phyloP scores from a whole-genome alignment of 2,797 vertebrate species.

The Meda fulgida region DNA sequence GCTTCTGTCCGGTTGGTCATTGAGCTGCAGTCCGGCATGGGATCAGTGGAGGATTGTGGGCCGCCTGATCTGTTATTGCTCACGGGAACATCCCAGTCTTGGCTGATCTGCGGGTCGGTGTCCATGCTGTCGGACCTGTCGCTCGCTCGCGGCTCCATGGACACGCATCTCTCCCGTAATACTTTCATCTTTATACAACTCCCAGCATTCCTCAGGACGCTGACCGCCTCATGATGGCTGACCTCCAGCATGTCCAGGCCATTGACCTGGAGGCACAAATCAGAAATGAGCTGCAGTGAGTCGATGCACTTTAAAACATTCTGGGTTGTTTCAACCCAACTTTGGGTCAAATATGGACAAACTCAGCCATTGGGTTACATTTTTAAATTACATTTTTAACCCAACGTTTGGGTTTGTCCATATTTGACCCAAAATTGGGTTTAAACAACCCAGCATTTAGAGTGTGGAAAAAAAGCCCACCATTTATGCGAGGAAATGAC shows the following conservation, averaged over 20 bases:
- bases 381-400: too few species aligned
- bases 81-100: constrained; percentile 47
- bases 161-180: constrained; percentile 67
- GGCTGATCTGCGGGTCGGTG: background rate
- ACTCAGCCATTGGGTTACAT: too few species aligned
- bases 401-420: too few species aligned
- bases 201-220: constrained; percentile 76
- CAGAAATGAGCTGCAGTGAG: background rate
- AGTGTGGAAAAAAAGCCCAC: background rate
- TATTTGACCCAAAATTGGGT: too few species aligned
- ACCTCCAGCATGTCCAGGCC: constrained; percentile 73
- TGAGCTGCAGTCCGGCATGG: constrained; percentile 40
- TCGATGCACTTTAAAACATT: too few species aligned
- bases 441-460: too few species aligned
- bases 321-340: too few species aligned
- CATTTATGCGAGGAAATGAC: background rate
- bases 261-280: constrained; percentile 72
- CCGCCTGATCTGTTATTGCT: background rate
- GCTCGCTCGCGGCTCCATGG: constrained; percentile 28
- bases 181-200: constrained; percentile 79
- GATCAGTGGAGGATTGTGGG: constrained; percentile 9
- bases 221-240: constrained; percentile 78
- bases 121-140: constrained; percentile 36
- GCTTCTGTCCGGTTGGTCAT: constrained; percentile 64
- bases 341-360: too few species aligned